A percentile compares a stretch with the other conserved stretches of the same genome.
These are phyloP conservation scores for Nephrotoma appendiculata DNA, from an alignment of 2,888 invertebrate species.

Conservation along the genomic window DNA sequence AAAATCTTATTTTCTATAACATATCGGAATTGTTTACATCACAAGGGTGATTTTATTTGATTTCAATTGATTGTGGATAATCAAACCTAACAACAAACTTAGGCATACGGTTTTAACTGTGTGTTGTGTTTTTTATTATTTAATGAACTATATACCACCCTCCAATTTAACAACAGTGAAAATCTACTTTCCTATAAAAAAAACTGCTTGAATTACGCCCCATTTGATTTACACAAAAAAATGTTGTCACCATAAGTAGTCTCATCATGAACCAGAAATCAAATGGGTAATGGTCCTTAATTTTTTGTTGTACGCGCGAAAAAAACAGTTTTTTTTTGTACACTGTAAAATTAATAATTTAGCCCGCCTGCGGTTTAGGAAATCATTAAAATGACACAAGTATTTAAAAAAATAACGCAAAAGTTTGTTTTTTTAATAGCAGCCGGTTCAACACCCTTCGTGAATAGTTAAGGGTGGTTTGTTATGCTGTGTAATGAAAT, in stretches of 20 bases:
- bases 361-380: conserved; percentile 15
- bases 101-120: not conserved
- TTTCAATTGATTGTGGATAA: not conserved
- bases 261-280: not conserved
- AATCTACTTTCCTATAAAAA: not conserved
- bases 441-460: not conserved
- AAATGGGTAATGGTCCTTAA: not conserved
- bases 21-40: not conserved
- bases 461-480: not conserved
- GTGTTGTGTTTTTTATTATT: not conserved
- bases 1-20: not conserved
- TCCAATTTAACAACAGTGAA: not conserved
- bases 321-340: not conserved
- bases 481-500: not conserved
- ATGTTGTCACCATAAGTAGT: not conserved
- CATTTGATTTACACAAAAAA: not conserved
- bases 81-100: not conserved
- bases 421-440: not conserved
- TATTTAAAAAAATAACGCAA: not conserved
- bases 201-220: not conserved
- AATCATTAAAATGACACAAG: conserved; percentile 12
- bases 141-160: not conserved
- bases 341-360: not conserved
- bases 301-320: not conserved
- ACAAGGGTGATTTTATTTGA: not conserved